A percentile compares a stretch with the other conserved stretches of the same genome.
phyloP scores from a whole-genome alignment of 2,888 invertebrate genomes.

The Volucella bombylans region DNA sequence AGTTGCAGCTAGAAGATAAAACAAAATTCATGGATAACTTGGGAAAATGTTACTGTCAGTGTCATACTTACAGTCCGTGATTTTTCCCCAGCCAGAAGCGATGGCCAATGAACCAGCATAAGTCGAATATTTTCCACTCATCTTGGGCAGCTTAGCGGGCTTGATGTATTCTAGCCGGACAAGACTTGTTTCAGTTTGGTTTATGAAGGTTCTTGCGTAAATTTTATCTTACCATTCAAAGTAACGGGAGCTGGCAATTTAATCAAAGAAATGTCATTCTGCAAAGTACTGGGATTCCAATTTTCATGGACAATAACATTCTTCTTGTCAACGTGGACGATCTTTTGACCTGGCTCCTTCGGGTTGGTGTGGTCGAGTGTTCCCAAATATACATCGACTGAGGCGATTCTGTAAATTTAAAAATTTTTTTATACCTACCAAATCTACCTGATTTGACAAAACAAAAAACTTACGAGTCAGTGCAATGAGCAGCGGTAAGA shows the following conservation, averaged over 20 bases:
- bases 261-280: conserved; percentile 83
- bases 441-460: not conserved
- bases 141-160: conserved; percentile 77
- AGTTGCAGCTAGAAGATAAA: conserved; percentile 55
- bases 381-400: conserved; percentile 79
- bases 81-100: conserved; percentile 83
- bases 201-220: not conserved
- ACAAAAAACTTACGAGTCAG: conserved; percentile 42
- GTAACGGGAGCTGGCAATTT: conserved; percentile 80
- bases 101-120: conserved; percentile 78
- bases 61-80: conserved; percentile 75
- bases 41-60: too few relatives aligned
- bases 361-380: conserved; percentile 76
- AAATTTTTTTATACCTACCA: not conserved
- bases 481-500: conserved; percentile 80
- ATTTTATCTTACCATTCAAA: conserved; percentile 79
- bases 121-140: conserved; percentile 74
- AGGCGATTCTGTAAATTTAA: conserved; percentile 75
- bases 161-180: conserved; percentile 75
- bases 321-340: conserved; percentile 74
- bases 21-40: not conserved
- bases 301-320: conserved; percentile 80
- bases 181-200: not conserved
- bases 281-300: conserved; percentile 78
- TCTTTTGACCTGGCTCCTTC: conserved; percentile 76